phyloP scores from a whole-genome alignment of 2,888 invertebrate genomes.

The Apotomis capreana region DNA sequence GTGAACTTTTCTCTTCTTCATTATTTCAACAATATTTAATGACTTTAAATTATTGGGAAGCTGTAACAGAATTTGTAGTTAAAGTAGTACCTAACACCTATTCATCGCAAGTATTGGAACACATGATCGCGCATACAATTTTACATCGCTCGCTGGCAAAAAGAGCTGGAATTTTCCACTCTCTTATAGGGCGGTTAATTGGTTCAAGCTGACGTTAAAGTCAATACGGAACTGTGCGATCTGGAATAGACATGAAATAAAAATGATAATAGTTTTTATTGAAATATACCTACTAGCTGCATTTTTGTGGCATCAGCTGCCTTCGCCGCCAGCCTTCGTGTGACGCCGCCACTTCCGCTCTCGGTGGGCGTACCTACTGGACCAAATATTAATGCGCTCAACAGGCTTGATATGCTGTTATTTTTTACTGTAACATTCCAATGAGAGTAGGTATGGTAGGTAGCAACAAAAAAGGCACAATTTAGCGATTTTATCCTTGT shows the following conservation, averaged over 20 bases:
- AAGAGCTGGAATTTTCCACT: too few species aligned
- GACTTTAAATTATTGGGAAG: too few species aligned
- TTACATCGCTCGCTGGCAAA: too few species aligned
- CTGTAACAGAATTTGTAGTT: too few species aligned
- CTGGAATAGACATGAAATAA: background rate
- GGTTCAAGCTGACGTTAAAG: background rate
- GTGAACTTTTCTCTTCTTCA: background rate
- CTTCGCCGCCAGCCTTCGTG: conserved; percentile 14
- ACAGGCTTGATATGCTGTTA: conserved; percentile 16
- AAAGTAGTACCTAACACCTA: too few species aligned
- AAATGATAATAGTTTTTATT: background rate
- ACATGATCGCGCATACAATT: too few species aligned
- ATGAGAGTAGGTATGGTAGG: conserved; percentile 6
- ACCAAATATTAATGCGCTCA: conserved; percentile 29
- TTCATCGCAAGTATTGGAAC: too few species aligned
- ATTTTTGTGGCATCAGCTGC: background rate
- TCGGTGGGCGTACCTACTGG: conserved; percentile 37
- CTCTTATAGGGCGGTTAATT: too few species aligned
- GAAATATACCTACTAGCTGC: background rate
- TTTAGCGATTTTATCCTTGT: conserved; percentile 22
- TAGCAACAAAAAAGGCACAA: conserved; percentile 8
- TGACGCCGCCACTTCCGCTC: conserved; percentile 31
- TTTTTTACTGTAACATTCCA: conserved; percentile 34
- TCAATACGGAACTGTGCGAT: conserved; percentile 9
- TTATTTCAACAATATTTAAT: background rate